Base-by-base conservation (phyloP, 2,888 invertebrate genomes). In the Ectobius pallidus region DNA sequence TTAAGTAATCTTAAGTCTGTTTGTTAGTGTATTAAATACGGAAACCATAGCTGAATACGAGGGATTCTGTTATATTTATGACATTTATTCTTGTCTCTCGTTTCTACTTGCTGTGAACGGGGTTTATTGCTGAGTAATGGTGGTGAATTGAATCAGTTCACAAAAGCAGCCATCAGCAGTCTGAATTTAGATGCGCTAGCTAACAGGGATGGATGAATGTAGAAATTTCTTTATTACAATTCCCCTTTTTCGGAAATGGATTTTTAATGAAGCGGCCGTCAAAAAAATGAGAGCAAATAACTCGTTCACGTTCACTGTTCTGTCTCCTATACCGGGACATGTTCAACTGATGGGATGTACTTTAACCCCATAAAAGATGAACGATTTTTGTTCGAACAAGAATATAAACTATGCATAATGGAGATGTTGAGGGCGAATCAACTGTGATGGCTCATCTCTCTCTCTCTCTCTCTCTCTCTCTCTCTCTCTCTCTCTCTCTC, bases 181-280 rank as follows among this genome's bases (percentile, higher is more conserved):
- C 14, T 62, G 62, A 62, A 39, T 62, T 18, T 14, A 42, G 25
- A 3, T 20, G 20, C 46, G 22, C 22, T 16, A 22, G 44, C 30
- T 30, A 30, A 44, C 20, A 22, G 65, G 27, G 67, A n/a, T n/a
- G n/a, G n/a, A n/a, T n/a, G n/a, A n/a, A n/a, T n/a, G n/a, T n/a
- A n/a, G n/a, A n/a, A 34, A 68, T 42, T 58, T 32, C 16, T 58
- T 11, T 58, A 58, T 14, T 32, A 58, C 32, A 58, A 58, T 58
- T 63, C 49, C 63, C 52, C 25, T 34, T 49, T 62, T 61, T 44
- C 62, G 74, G 73, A 75, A 75, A 75, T 75, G 74, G 74, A 75
- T 75, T 75, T 75, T 75, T 73, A 75, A 75, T 75, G 74, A 75
- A 73, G 72, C 67, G 58, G 44, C 62, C 70, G 68, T 44, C 72